These are phyloP conservation scores for Monodelphis domestica DNA, from an alignment of 2,797 vertebrate genomes.

Conservation along the genomic window DNA sequence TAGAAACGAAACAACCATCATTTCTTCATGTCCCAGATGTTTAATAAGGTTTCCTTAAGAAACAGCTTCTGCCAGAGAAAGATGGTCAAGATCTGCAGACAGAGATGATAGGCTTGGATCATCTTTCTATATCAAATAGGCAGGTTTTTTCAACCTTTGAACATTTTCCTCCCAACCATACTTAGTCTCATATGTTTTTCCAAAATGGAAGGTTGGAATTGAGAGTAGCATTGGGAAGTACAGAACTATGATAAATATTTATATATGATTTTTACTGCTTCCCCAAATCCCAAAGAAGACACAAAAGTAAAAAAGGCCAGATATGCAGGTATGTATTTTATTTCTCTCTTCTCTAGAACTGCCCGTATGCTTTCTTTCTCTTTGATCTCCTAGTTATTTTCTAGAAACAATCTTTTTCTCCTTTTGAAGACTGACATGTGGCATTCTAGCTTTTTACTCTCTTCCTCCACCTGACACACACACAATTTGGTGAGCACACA, in stretches of 20 bases:
- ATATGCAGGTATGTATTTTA: not conserved
- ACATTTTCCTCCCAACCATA: not conserved
- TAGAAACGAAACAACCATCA: not conserved
- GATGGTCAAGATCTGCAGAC: not conserved
- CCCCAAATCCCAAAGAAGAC: not conserved
- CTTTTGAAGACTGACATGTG: not conserved
- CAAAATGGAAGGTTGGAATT: not conserved
- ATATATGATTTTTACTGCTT: not conserved
- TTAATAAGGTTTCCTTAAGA: not conserved
- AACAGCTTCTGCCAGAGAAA: not conserved
- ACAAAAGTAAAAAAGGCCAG: not conserved
- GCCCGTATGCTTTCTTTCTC: not conserved
- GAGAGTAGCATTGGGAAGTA: not conserved
- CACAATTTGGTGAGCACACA: not conserved
- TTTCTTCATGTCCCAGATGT: not conserved
- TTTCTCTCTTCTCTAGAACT: not conserved
- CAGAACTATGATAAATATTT: not conserved
- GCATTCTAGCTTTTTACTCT: not conserved
- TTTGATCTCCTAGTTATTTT: not conserved
- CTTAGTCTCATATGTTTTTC: not conserved
- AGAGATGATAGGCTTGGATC: not conserved
- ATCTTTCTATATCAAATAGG: not conserved
- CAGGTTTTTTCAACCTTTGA: not conserved
- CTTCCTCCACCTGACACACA: not conserved
- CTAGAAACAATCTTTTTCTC: not conserved